Percentiles rank a stretch among this genome's conserved stretches.
phyloP scores from a whole-genome alignment of 92 coral and sea anemone species.

The Phenganax stokvisi region DNA sequence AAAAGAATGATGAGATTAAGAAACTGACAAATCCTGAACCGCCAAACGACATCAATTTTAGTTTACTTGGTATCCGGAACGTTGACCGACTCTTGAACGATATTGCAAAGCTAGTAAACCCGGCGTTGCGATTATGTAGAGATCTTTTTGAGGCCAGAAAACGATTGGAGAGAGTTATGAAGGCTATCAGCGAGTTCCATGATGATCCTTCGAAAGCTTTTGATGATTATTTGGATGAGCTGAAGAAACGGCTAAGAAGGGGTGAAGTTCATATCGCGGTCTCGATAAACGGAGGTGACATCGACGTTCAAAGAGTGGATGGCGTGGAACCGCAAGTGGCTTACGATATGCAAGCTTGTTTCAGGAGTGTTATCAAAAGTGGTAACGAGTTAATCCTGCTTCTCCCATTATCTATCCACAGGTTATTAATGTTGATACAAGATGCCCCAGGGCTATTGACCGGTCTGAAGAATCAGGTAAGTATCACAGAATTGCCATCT shows the following conservation, averaged over 20 bases:
- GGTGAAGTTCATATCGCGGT: constrained; percentile 24
- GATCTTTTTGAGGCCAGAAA: constrained; percentile 25
- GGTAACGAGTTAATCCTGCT: constrained; percentile 26
- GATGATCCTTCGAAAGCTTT: constrained; percentile 31
- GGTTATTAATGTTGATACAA: not conserved
- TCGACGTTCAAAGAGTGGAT: constrained; percentile 20
- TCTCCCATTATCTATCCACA: constrained; percentile 1
- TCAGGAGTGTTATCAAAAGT: constrained; percentile 15
- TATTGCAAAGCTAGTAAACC: constrained; percentile 22
- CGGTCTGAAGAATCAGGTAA: constrained; percentile 22
- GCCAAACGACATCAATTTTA: constrained; percentile 24
- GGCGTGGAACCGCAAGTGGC: constrained; percentile 24
- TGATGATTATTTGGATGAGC: constrained; percentile 32
- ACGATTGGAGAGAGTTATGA: constrained; percentile 11
- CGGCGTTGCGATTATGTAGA: constrained; percentile 11
- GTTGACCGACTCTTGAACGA: constrained; percentile 26
- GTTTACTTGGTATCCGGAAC: constrained; percentile 14
- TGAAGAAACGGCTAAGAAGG: constrained; percentile 22
- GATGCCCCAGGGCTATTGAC: constrained; percentile 12
- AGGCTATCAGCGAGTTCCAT: constrained; percentile 30
- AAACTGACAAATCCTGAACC: constrained; percentile 15
- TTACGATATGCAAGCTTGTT: constrained; percentile 19
- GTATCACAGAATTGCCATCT: constrained; percentile 4
- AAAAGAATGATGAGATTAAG: not conserved
- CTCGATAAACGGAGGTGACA: not conserved